Evolutionary conservation across 53 echinoderm and acorn worm genomes (phyloP).

Genomic region (Stichopus horrens): DNA sequence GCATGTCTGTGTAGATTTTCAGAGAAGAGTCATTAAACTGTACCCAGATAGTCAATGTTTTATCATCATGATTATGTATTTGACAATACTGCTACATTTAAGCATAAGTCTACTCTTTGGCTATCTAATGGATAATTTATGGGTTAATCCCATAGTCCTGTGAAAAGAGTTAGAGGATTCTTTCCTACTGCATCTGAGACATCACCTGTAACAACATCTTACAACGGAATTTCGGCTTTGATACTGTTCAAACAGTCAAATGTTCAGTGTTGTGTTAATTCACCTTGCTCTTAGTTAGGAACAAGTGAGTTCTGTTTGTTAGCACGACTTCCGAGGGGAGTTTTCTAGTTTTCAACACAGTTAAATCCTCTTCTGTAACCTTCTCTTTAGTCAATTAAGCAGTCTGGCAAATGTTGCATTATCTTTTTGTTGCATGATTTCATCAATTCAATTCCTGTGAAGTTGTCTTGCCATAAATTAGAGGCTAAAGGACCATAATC

Average conservation of each 20-base stretch:
- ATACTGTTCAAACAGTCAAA: neutral
- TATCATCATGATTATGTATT: constrained; percentile 13
- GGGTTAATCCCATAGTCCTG: neutral
- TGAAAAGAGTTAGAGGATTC: neutral
- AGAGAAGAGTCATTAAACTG: constrained; percentile 39
- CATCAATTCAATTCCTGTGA: neutral
- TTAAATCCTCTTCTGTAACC: neutral
- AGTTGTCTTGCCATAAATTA: neutral
- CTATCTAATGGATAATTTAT: constrained; percentile 2
- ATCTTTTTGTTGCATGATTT: constrained; percentile 22
- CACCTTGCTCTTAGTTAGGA: neutral
- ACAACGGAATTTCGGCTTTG: neutral
- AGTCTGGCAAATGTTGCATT: neutral
- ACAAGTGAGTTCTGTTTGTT: neutral
- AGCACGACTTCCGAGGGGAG: neutral
- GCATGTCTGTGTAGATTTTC: constrained; percentile 10
- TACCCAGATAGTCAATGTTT: constrained; percentile 45
- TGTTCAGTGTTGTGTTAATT: neutral
- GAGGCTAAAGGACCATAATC: constrained; percentile 14
- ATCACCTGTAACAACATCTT: constrained; percentile 20
- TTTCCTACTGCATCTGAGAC: neutral
- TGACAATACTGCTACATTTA: constrained; percentile 45
- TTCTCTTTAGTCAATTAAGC: neutral
- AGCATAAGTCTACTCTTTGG: constrained; percentile 28
- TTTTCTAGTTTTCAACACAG: neutral